Evolutionary conservation across 1,140 invertebrate genomes (phyloP).

Genomic region (Pectinophora gossypiella): DNA sequence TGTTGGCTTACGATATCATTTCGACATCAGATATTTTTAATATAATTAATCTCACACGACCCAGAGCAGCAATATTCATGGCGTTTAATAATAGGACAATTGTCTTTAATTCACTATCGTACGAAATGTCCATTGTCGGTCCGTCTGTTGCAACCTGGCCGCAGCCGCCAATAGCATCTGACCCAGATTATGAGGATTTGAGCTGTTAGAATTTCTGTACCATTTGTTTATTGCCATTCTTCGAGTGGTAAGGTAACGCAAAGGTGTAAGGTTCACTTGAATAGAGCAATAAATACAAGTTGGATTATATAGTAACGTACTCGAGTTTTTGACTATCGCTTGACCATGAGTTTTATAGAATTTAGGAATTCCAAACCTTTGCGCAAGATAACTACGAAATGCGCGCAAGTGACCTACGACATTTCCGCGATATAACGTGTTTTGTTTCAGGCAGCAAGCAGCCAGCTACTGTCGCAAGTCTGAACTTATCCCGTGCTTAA

Average conservation of each 20-base stretch:
- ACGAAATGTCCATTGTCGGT: constrained; percentile 1
- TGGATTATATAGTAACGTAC: neutral
- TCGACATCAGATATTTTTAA: too few species aligned
- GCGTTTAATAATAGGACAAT: neutral
- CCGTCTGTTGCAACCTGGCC: neutral
- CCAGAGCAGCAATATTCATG: too few species aligned
- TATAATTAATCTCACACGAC: too few species aligned
- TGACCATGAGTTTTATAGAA: too few species aligned
- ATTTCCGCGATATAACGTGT: neutral
- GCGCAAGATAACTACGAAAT: neutral
- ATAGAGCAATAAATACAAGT: neutral
- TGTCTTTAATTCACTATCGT: constrained; percentile 1
- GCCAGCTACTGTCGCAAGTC: neutral
- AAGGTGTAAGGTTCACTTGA: neutral
- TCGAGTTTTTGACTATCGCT: neutral
- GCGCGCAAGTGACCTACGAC: constrained; percentile 4
- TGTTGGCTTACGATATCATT: too few species aligned
- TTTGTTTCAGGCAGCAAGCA: neutral
- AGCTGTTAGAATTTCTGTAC: neutral
- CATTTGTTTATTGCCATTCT: neutral
- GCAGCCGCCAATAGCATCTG: neutral
- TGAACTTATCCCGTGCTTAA: neutral
- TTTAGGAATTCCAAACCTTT: neutral
- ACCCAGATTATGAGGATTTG: neutral
- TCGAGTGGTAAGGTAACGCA: too few species aligned